A percentile compares a stretch with the other conserved stretches of the same genome.
These are phyloP conservation scores for Miltochrista miniata DNA, from an alignment of 2,888 invertebrate genomes.

Conservation along the genomic window DNA sequence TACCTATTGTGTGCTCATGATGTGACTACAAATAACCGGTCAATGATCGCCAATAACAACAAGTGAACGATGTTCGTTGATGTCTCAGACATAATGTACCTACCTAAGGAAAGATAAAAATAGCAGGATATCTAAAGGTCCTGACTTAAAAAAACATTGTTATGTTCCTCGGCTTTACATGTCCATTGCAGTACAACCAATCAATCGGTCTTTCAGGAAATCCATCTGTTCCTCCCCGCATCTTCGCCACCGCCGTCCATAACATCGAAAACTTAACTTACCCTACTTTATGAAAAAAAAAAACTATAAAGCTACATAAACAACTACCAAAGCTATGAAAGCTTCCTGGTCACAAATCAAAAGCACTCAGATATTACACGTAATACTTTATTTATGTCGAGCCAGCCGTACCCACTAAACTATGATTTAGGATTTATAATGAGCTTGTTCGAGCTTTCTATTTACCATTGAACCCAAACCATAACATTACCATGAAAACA, in stretches of 20 bases:
- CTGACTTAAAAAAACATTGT: no score
- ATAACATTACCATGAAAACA: conserved; percentile 6
- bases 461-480: not conserved
- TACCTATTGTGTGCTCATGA: conserved; percentile 19
- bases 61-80: conserved; percentile 14
- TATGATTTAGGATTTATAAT: not conserved
- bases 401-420: not conserved
- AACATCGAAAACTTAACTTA: no score
- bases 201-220: no score
- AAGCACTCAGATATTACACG: not conserved
- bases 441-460: not conserved
- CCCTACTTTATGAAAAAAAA: no score
- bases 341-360: not conserved
- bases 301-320: not conserved
- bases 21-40: conserved; percentile 18
- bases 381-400: not conserved
- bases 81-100: not conserved
- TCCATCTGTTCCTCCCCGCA: no score
- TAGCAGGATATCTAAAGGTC: no score
- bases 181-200: no score
- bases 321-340: not conserved
- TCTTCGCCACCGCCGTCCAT: no score
- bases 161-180: no score
- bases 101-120: conserved; percentile 3
- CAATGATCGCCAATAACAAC: conserved; percentile 20